phyloP scores from a whole-genome alignment of 2,888 invertebrate genomes.

The Tryphoninae sp. region DNA sequence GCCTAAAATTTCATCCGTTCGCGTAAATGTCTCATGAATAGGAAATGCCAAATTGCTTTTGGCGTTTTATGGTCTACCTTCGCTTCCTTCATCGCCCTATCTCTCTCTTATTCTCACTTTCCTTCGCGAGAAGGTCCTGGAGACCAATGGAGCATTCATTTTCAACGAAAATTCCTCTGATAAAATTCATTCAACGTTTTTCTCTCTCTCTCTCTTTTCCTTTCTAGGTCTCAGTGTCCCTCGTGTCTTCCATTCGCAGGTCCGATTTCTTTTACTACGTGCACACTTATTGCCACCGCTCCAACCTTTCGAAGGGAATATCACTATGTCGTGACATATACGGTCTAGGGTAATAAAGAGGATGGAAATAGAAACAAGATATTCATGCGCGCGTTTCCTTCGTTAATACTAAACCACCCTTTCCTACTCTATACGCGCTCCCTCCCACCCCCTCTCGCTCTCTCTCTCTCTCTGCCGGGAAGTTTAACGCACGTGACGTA shows the following conservation, averaged over 20 bases:
- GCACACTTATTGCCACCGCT: not conserved
- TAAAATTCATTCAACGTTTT: slow-evolving; percentile 50
- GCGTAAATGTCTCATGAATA: slow-evolving; percentile 65
- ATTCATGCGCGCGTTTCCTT: slow-evolving; percentile 23
- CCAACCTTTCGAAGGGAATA: slow-evolving; percentile 8
- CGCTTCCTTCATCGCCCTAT: slow-evolving; percentile 7
- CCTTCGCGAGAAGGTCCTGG: slow-evolving; percentile 27
- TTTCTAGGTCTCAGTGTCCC: slow-evolving; percentile 18
- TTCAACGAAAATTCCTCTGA: slow-evolving; percentile 45
- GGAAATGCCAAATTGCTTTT: slow-evolving; percentile 63
- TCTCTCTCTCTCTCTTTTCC: slow-evolving; percentile 21
- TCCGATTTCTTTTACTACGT: slow-evolving; percentile 23
- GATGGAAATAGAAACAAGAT: slow-evolving; percentile 14
- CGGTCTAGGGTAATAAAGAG: not conserved
- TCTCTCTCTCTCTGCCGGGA: not conserved
- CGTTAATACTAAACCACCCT: not conserved
- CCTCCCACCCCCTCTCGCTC: too few relatives aligned
- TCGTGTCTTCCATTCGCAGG: slow-evolving; percentile 21
- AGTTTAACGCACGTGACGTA: not conserved
- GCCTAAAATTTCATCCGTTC: slow-evolving; percentile 61
- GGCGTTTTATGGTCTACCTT: slow-evolving; percentile 55
- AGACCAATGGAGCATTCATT: slow-evolving; percentile 58
- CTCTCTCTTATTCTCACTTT: slow-evolving; percentile 13
- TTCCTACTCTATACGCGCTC: not conserved
- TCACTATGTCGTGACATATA: slow-evolving; percentile 5